A percentile compares a stretch with the other conserved stretches of the same genome.
These are phyloP conservation scores for Dinothrombium tinctorium DNA, from an alignment of 1,140 invertebrate genomes.

Conservation along the genomic window DNA sequence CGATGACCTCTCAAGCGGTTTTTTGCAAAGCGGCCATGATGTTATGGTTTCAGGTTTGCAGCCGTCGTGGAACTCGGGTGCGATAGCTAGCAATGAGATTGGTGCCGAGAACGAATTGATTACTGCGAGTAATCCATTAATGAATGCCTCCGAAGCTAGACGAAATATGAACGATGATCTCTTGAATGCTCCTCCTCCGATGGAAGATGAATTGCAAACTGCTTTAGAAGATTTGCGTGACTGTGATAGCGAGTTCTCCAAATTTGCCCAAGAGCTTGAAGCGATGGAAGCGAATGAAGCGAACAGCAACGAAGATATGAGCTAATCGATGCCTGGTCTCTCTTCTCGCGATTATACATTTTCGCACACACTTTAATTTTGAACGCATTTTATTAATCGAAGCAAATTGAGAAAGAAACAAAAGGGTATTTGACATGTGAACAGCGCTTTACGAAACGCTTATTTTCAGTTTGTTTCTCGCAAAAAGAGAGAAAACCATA, in stretches of 20 bases:
- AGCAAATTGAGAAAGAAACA: too few species aligned
- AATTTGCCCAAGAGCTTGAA: conserved; percentile 15
- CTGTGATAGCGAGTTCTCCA: conserved; percentile 18
- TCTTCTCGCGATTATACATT: too few species aligned
- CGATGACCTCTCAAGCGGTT: background rate
- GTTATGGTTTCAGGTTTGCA: conserved; percentile 10
- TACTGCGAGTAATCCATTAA: conserved; percentile 2
- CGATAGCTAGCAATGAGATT: too few species aligned
- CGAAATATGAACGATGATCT: conserved; percentile 7
- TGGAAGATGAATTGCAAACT: conserved; percentile 15
- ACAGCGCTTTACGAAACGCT: too few species aligned
- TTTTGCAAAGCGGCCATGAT: conserved; percentile 11
- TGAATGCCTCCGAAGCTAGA: conserved; percentile 1
- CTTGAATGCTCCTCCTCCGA: conserved; percentile 8
- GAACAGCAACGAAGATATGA: background rate
- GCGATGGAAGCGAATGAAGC: conserved; percentile 3
- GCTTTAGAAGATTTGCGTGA: conserved; percentile 16
- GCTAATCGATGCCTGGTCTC: background rate
- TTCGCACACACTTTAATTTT: too few species aligned
- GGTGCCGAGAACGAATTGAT: conserved; percentile 7
- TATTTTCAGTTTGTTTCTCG: too few species aligned
- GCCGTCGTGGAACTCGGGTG: background rate
- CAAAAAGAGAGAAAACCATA: too few species aligned
- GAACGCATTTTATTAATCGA: too few species aligned
- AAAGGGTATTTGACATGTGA: too few species aligned